Conservation (phyloP, 2,888 invertebrate genomes). For the Drosophila nigricruria region DNA sequence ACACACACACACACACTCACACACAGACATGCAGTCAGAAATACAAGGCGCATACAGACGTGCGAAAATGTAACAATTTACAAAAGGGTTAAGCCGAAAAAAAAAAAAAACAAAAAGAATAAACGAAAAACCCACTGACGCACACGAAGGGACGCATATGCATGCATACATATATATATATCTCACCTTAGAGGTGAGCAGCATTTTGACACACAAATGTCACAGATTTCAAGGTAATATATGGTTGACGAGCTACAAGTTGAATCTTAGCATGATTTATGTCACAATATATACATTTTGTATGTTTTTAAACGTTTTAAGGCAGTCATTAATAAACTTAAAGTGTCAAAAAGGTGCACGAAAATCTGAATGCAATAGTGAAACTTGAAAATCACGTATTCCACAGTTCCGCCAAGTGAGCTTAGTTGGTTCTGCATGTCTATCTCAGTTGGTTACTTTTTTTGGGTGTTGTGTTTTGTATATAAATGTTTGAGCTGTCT, state of each 20-base stretch:
- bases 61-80: constrained; percentile 73
- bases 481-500: constrained; percentile 77
- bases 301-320: neutral
- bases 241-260: constrained; percentile 8
- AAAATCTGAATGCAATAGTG: neutral
- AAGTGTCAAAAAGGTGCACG: neutral
- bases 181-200: constrained; percentile 27
- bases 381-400: constrained; percentile 25
- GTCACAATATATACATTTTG: neutral
- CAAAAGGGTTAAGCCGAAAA: constrained; percentile 59
- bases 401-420: constrained; percentile 16
- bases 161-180: constrained; percentile 15
- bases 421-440: constrained; percentile 29
- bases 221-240: constrained; percentile 29
- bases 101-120: constrained; percentile 11
- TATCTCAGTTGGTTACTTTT: constrained; percentile 12
- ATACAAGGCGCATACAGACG: constrained; percentile 48
- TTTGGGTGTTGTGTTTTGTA: constrained; percentile 44
- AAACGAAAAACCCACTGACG: constrained; percentile 7
- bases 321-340: constrained; percentile 22
- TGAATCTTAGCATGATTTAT: constrained; percentile 27
- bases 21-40: constrained; percentile 19
- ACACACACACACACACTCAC: constrained; percentile 26
- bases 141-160: constrained; percentile 19
- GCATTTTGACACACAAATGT: constrained; percentile 19